These are phyloP conservation scores for Gryllus bimaculatus DNA, from an alignment of 1,140 invertebrate genomes.

Conservation along the genomic window DNA sequence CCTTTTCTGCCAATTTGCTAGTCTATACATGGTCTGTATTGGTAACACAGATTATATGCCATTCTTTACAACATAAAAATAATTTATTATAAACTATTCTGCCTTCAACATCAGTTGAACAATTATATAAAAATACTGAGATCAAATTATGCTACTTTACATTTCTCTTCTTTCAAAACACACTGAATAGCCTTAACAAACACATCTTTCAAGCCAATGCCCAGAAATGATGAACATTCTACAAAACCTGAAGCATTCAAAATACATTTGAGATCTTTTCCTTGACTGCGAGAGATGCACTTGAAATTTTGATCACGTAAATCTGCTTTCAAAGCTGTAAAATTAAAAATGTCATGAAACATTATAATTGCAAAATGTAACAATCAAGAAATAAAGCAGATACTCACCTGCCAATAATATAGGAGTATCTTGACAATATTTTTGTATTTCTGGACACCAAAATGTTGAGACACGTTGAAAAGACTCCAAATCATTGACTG, in stretches of 20 bases:
- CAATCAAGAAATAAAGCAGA: not conserved
- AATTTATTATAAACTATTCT: no score
- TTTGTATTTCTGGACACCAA: not conserved
- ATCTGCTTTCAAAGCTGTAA: not conserved
- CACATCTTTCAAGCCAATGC: not conserved
- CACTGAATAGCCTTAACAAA: not conserved
- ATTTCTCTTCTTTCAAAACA: not conserved
- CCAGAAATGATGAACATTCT: not conserved
- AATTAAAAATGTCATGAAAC: not conserved
- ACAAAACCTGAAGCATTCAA: not conserved
- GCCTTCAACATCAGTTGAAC: no score
- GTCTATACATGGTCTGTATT: no score
- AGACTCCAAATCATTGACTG: not conserved
- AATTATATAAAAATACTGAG: no score
- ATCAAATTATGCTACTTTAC: not conserved
- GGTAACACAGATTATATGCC: no score
- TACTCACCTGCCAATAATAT: not conserved
- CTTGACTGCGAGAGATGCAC: not conserved
- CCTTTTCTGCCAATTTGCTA: no score
- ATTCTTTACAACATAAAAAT: no score
- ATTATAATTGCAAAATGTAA: not conserved
- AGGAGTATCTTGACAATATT: not conserved
- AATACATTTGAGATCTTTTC: not conserved
- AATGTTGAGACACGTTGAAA: not conserved
- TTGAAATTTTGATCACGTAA: not conserved